A percentile compares a stretch with the other conserved stretches of the same genome.
Evolutionary conservation across 2,797 vertebrate genomes (phyloP).

Genomic region (Gallinago stenura): DNA sequence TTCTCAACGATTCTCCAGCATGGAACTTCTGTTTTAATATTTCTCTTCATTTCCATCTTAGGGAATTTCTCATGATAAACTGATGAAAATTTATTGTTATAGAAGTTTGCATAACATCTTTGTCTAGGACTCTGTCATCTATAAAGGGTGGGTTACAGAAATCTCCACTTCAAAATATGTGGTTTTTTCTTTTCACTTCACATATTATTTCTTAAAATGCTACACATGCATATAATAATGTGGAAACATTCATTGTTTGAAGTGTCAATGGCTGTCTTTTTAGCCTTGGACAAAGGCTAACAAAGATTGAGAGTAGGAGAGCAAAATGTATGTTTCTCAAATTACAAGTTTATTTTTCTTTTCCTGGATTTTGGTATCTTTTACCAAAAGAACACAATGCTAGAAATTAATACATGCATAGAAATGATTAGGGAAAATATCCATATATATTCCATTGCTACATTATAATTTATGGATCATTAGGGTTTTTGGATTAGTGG

Average conservation of each 20-base stretch:
- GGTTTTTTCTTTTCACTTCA: background rate
- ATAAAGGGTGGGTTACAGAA: background rate
- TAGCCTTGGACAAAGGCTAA: background rate
- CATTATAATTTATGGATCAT: background rate
- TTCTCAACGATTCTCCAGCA: background rate
- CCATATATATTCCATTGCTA: background rate
- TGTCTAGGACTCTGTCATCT: background rate
- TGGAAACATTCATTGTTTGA: background rate
- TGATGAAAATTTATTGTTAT: background rate
- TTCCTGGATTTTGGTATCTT: background rate
- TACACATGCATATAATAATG: background rate
- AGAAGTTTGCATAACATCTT: background rate
- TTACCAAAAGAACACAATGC: background rate
- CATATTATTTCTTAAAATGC: background rate
- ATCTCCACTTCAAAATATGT: background rate
- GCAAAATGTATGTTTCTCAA: background rate
- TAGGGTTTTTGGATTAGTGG: fast-evolving
- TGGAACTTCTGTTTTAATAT: background rate
- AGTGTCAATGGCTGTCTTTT: background rate
- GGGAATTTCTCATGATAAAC: background rate
- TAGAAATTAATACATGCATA: background rate
- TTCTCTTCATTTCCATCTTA: background rate
- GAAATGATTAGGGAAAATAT: background rate
- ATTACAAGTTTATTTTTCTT: background rate
- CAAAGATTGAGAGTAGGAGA: background rate